Evolutionary conservation across 1,140 invertebrate species (phyloP), one percentile per base, ranked within the genome.

Genomic region (Halictus rubicundus): DNA sequence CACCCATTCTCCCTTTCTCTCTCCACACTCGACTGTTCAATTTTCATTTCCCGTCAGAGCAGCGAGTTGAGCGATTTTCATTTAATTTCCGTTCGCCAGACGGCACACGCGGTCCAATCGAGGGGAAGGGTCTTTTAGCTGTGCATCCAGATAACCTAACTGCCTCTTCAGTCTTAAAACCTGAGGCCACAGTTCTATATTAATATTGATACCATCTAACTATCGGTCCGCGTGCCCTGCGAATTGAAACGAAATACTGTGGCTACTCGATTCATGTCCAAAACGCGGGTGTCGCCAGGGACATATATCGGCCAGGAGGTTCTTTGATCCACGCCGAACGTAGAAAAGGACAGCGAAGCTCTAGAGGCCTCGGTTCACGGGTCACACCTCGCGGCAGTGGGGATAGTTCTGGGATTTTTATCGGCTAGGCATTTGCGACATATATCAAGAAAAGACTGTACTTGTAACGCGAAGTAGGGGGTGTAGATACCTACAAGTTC

Each of bases 1-100:
- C 19, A 8, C n/a, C 54, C 25, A 19, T 54, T 19, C 12, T n/a
- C 19, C n/a, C 14, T 52, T 16, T 63, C 57, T 49, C 37, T 46
- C 70, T 21, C 21, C 27, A 77, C 81, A 77, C 68, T 39, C 63
- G 37, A 42, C 57, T 68, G 60, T 78, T 78, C 86, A 86, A 87
- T 88, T 88, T 89, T 86, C 82, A 88, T 89, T 89, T 89, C 82
- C 83, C 69, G 79, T 46, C 60, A 68, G 72, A 54, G 21, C 65
- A 82, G 80, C 71, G 74, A 63, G 81, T 78, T 68, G 75, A 81
- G 69, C 78, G 86, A 86, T 89, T 80, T 82, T 87, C 80, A 83
- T 81, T 89, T 86, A 87, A 87, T 88, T 87, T 88, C 85, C 87
- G 85, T 77, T 88, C 71, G 78, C 83, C 80, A 65, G 60, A 74